Conservation (phyloP, 2,797 vertebrate genomes). For the Leucoraja ocellata region DNA sequence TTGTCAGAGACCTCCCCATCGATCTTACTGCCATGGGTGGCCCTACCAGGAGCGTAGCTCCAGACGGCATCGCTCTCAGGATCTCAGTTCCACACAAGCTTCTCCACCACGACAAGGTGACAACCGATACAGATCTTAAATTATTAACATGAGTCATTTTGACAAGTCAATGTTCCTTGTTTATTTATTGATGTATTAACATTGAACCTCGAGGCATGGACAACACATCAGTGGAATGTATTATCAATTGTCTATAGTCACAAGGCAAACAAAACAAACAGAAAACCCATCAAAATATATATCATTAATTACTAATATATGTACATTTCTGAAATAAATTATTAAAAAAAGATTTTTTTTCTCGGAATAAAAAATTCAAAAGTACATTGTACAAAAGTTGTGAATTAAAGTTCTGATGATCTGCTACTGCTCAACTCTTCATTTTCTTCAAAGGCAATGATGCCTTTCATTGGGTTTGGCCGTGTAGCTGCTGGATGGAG, state of each 20-base stretch:
- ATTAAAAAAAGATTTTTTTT: conserved; percentile 72
- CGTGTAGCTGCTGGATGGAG: neutral
- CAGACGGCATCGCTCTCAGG: no score
- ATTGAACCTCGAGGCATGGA: neutral
- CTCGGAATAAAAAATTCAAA: conserved; percentile 64
- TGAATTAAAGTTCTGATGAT: conserved; percentile 56
- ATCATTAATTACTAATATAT: conserved; percentile 81
- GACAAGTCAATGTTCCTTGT: neutral
- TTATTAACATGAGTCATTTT: neutral
- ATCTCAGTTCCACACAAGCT: no score
- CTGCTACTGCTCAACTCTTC: neutral
- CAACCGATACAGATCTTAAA: neutral
- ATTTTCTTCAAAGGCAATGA: neutral
- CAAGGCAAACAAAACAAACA: conserved; percentile 61
- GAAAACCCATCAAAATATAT: conserved; percentile 76
- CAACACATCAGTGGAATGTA: conserved; percentile 61
- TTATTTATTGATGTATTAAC: conserved; percentile 14
- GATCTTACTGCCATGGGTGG: no score
- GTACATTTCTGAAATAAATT: conserved; percentile 88
- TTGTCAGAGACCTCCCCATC: no score
- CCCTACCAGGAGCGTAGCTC: no score
- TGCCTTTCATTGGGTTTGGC: neutral
- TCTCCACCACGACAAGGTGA: no score
- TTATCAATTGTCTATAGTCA: conserved; percentile 63
- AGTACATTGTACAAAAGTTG: conserved; percentile 82